A percentile compares a stretch with the other conserved stretches of the same genome.
Conservation (phyloP, 2,888 invertebrate species). For the Orchesellides sinensis region DNA sequence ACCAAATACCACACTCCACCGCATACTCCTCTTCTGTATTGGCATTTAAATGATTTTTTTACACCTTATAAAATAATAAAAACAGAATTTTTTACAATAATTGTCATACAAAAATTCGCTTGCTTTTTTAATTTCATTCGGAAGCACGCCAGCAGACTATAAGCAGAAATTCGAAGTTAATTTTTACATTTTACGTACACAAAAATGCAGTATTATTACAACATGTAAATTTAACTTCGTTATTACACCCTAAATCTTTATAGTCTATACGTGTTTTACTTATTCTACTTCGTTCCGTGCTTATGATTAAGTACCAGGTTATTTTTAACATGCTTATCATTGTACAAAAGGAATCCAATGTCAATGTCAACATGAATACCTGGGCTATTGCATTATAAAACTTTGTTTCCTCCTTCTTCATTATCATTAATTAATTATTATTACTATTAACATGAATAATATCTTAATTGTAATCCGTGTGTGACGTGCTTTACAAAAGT, state of each 20-base stretch:
- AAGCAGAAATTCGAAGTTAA: background rate
- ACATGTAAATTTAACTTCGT: background rate
- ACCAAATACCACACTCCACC: no score
- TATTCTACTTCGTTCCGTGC: background rate
- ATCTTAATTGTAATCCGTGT: background rate
- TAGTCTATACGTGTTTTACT: background rate
- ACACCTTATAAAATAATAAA: background rate
- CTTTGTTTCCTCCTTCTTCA: background rate
- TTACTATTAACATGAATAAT: background rate
- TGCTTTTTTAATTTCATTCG: background rate
- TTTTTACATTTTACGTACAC: background rate
- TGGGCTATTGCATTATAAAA: constrained; percentile 13
- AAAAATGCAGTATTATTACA: background rate
- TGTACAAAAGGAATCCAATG: background rate
- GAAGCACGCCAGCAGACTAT: background rate
- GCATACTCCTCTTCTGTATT: no score
- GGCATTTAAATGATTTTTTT: background rate
- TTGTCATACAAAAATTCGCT: background rate
- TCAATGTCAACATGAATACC: constrained; percentile 1
- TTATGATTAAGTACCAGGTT: background rate
- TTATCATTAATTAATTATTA: no score
- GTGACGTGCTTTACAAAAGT: background rate
- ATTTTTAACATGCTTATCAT: background rate
- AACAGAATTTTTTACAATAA: background rate
- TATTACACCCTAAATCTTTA: background rate